Percentiles rank a stretch among this genome's conserved stretches.
phyloP scores from a whole-genome alignment of 2,797 vertebrate genomes.

The Emys orbicularis region DNA sequence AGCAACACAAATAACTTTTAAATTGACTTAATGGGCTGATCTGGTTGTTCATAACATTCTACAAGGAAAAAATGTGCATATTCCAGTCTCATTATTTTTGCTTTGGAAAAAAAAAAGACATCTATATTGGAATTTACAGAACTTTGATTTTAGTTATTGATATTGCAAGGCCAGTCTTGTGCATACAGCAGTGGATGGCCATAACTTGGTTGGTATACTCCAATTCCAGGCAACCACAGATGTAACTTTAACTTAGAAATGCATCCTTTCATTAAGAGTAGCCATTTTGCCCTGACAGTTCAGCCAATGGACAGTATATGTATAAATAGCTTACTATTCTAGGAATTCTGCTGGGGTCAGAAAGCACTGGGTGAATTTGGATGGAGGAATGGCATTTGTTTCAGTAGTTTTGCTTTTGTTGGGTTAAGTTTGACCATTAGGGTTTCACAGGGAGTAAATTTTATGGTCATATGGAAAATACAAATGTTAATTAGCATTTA shows the following conservation, averaged over 20 bases:
- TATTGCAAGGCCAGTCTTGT: not conserved
- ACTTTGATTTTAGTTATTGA: not conserved
- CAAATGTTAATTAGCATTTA: no score
- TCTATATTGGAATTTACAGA: not conserved
- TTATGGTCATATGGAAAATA: not conserved
- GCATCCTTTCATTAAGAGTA: not conserved
- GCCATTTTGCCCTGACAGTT: not conserved
- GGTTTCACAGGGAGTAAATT: not conserved
- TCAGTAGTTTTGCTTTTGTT: not conserved
- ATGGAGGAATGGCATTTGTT: not conserved
- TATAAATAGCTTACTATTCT: not conserved
- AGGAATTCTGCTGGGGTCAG: not conserved
- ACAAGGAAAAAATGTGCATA: constrained; percentile 5
- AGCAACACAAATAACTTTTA: constrained; percentile 22
- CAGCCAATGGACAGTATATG: not conserved
- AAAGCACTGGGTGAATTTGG: not conserved
- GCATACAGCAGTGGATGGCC: not conserved
- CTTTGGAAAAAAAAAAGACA: not conserved
- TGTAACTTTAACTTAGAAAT: not conserved
- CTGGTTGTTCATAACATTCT: not conserved
- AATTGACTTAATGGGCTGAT: constrained; percentile 10
- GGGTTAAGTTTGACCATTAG: not conserved
- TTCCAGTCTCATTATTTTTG: constrained; percentile 16
- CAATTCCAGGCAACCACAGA: not conserved
- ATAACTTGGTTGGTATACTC: not conserved